Evolutionary conservation across 1,140 invertebrate species (phyloP), one percentile per base, ranked within the genome.

Genomic region (Scaptomyza hsui): DNA sequence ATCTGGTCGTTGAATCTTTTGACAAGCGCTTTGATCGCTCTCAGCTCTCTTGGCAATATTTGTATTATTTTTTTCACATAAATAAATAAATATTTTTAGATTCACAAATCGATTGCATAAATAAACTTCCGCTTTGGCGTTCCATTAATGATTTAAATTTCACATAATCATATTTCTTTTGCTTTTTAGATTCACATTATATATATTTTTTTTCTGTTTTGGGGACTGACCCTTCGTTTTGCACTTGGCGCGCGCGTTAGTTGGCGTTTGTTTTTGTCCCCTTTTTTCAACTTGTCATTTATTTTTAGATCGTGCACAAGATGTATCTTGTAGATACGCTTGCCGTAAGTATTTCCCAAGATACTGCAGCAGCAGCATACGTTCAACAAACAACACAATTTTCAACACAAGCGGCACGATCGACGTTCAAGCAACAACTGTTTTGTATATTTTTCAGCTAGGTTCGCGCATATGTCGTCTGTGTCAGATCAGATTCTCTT

Each of bases 391-490:
- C 29, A 48, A 16, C 44, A 19, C 16, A 32, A 19, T 26, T 48
- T 9, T 35, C 53, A 62, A 63, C 57, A 73, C 81, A 77, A 68
- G 63, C 81, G 45, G 62, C 77, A 44, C 73, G 81, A 85, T 86
- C 81, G 35, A 71, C 81, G 72, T 68, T 80, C 65, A 52, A 77
- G 62, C 64, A 79, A 72, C 81, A 81, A 85, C 81, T 85, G 73
- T 60, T 86, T 42, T 51, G 24, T 2, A 16, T 57, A 29, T 45
- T 57, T 57, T 56, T 53, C 68, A 49, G 44, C 51, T 45, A 57
- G 44, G 19, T 42, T 35, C 42, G 41, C 42, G 41, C 57, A 55
- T 65, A 19, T 51, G 26, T 35, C 51, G 37, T 21, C 9, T 32
- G 13, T 9, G 12, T 1, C 21, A 41, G 32, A 41, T 45, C 37